phyloP scores from a whole-genome alignment of 1,140 invertebrate species.

The Drosophila tristis region DNA sequence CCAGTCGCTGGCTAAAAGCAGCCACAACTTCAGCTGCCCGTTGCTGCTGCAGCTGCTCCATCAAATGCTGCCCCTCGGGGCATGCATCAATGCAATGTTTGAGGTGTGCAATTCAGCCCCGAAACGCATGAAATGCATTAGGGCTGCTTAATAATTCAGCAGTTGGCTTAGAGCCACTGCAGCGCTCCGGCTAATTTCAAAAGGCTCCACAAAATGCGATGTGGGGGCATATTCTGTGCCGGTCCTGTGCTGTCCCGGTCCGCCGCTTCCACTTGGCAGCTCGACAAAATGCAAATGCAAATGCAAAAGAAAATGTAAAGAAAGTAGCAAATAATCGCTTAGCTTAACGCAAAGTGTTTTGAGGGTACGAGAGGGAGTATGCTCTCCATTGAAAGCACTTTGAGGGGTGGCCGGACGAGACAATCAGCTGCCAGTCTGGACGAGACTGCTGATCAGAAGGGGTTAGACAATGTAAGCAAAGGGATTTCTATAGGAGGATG shows the following conservation, averaged over 20 bases:
- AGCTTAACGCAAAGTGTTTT: slow-evolving; percentile 56
- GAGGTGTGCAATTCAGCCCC: slow-evolving; percentile 35
- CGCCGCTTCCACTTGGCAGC: neutral
- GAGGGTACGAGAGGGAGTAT: neutral
- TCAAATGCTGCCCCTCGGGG: slow-evolving; percentile 9
- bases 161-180: slow-evolving; percentile 35
- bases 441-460: neutral
- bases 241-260: too few relatives aligned
- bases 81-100: slow-evolving; percentile 46
- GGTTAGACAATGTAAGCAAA: neutral
- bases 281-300: slow-evolving; percentile 35
- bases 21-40: slow-evolving; percentile 44
- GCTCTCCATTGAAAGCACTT: slow-evolving; percentile 1
- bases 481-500: neutral
- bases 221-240: neutral
- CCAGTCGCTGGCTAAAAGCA: slow-evolving; percentile 55
- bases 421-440: slow-evolving; percentile 1
- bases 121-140: slow-evolving; percentile 77
- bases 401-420: slow-evolving; percentile 3
- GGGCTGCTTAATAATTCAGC: slow-evolving; percentile 68
- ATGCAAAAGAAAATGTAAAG: slow-evolving; percentile 23
- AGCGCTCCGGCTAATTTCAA: slow-evolving; percentile 56
- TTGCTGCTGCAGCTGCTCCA: slow-evolving; percentile 5
- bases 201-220: slow-evolving; percentile 24
- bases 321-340: slow-evolving; percentile 48